Base-by-base conservation (phyloP, 2,797 vertebrate genomes). In the Siniperca scherzeri region DNA sequence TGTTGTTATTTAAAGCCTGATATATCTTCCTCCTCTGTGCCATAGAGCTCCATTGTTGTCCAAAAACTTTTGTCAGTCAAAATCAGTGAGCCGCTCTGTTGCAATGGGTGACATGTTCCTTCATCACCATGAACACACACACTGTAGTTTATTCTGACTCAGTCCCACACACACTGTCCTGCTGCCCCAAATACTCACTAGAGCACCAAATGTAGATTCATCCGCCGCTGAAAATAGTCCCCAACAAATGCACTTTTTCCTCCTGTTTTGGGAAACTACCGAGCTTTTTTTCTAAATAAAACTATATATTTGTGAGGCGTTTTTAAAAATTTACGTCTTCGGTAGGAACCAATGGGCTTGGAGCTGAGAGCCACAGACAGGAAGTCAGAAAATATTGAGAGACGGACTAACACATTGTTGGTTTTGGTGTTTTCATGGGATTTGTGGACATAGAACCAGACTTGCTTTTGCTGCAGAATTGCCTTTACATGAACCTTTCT, bases 131-230 rank as follows among this genome's bases (percentile, higher is more conserved):
- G 4, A 38, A 38, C 67, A n/a, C 30, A 55, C 53, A 40, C 25
- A 27, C 8, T 7, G 13, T 40, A 40, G 8, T 11, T 30, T 30
- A 48, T 21, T 46, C 12, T 44, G 42, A 44, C 42, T 44, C 16
- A 16, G 1, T 5, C 14, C 0, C 44, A 46, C 2, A 11, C 0
- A 48, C 27, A 36, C 21, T 0, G 1, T 38, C 30, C 33, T n/a
- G 36, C n/a, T 2, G 60, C 60, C 11, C 5, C 8, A 2, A 52
- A 68, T 7, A 42, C 33, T 70, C 50, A 17, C 9, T 9, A 10
- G 12, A 25, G 40, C 62, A 50, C 27, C 27, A 52, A 5, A 36
- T 40, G 38, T 40, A 9, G 38, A 50, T 33, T 48, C 21, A 67
- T 21, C 44, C 46, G 3, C 46, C 5, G 5, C 27, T 33, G 50